Conservation (phyloP, 2,888 invertebrate genomes). For the Agonopterix heracliana region DNA sequence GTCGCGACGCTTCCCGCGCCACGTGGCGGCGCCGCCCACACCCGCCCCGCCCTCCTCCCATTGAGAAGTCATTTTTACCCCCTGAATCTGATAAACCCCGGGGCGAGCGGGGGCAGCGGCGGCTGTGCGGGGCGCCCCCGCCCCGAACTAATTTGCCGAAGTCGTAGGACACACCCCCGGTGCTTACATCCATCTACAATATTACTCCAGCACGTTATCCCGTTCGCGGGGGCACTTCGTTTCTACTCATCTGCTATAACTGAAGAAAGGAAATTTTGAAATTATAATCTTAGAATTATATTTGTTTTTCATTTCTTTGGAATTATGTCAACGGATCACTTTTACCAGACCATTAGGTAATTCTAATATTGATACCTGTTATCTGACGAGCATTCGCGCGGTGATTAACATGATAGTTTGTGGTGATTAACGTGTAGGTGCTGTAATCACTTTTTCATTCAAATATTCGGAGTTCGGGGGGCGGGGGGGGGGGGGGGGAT, state of each 20-base stretch:
- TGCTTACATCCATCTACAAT: conserved; percentile 76
- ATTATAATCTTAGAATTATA: conserved; percentile 27
- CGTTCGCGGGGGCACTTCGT: conserved; percentile 67
- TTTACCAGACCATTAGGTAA: too few species aligned
- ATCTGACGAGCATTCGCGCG: too few species aligned
- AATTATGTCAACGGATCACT: too few species aligned
- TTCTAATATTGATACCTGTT: too few species aligned
- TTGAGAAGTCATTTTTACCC: conserved; percentile 74
- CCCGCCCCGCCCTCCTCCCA: conserved; percentile 65
- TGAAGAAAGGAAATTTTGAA: conserved; percentile 49
- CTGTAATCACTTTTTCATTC: too few species aligned
- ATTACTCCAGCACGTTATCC: conserved; percentile 74
- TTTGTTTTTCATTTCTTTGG: too few species aligned
- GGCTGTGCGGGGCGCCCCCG: conserved; percentile 61
- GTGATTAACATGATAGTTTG: too few species aligned
- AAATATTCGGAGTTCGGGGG: too few species aligned
- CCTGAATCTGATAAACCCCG: conserved; percentile 73
- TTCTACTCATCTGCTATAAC: conserved; percentile 59
- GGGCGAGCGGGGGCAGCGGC: conserved; percentile 33
- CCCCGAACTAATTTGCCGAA: conserved; percentile 75
- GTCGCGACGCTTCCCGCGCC: conserved; percentile 45
- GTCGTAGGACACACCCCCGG: conserved; percentile 74
- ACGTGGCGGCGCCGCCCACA: conserved; percentile 66
- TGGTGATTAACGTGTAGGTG: too few species aligned
- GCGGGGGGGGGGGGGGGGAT: too few species aligned